Evolutionary conservation across 2,113 vertebrate genomes (phyloP).

Genomic region (Bos javanicus): DNA sequence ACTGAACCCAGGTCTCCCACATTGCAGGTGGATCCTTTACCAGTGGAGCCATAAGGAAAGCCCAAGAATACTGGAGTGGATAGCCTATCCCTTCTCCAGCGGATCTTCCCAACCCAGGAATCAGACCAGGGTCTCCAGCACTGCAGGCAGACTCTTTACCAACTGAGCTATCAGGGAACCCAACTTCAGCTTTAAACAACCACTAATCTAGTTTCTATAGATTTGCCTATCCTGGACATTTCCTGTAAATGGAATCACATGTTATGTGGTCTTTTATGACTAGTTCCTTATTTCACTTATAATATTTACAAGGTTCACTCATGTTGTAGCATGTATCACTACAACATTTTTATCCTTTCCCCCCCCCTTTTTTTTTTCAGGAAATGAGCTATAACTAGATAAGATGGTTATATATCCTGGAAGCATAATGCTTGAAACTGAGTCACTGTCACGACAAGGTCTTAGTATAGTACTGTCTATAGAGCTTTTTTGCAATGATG

Average conservation of each 20-base stretch:
- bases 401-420: not conserved
- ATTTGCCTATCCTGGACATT: not conserved
- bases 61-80: not conserved
- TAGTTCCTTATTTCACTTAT: not conserved
- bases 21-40: not conserved
- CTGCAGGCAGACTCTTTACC: not conserved
- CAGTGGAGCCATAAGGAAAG: not conserved
- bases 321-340: not conserved
- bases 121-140: not conserved
- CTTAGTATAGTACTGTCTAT: not conserved
- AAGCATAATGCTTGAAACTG: not conserved
- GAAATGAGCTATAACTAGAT: not conserved
- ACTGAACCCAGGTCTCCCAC: not conserved
- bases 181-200: not conserved
- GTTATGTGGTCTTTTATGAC: not conserved
- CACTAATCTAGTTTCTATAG: not conserved
- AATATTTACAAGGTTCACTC: not conserved
- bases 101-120: not conserved
- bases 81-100: not conserved
- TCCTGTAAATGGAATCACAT: not conserved
- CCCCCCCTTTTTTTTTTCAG: not conserved
- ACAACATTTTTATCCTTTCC: not conserved
- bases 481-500: not conserved
- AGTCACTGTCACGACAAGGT: not conserved
- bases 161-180: not conserved